Base-by-base conservation (phyloP, 2,888 invertebrate species). In the Entomobrya proxima region DNA sequence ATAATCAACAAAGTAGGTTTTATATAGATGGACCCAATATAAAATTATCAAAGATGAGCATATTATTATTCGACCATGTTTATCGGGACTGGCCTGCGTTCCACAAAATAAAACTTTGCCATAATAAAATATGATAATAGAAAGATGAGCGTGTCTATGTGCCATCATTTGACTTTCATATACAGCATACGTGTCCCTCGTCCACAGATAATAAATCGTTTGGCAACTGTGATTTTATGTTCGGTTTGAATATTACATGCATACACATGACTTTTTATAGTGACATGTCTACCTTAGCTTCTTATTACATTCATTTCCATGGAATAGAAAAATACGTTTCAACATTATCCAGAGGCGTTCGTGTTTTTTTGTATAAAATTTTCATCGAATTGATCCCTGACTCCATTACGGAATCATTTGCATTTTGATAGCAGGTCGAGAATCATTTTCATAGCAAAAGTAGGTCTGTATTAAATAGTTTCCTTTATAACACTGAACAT, bases 191-290 rank as follows among this genome's bases (percentile, higher is more conserved):
- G 55, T 44, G 69, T 44, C 61, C 44, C 67, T 13, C 55, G 35
- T 77, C 35, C 61, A 61, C 18, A 13, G 35, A 61, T 47, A 81
- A 81, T 81, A 74, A 61, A 79, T 79, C n/a, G 64, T 74, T 77
- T 55, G 61, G 77, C 21, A 77, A 74, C 83, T 83, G 61, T 83
- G 83, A 83, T 83, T 83, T 83, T 30, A 2, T 13, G 32, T n/a
- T 52, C 18, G 21, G 50, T 52, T 40, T 55, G n/a, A n/a, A n/a
- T n/a, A n/a, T 32, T 32, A 21, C 5, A 61, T 32, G 18, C 58
- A 11, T 30, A 32, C 6, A 44, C 5, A 77, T 44, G 55, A 77
- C 61, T 55, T 32, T 32, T 35, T 32, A 55, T 64, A 50, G 61
- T 75, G 64, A 75, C 74, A 81, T 74, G 58, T 27, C 30, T 72